These are phyloP conservation scores for Rhinopomastus cyanomelas DNA, from an alignment of 2,113 vertebrate genomes.

Conservation along the genomic window DNA sequence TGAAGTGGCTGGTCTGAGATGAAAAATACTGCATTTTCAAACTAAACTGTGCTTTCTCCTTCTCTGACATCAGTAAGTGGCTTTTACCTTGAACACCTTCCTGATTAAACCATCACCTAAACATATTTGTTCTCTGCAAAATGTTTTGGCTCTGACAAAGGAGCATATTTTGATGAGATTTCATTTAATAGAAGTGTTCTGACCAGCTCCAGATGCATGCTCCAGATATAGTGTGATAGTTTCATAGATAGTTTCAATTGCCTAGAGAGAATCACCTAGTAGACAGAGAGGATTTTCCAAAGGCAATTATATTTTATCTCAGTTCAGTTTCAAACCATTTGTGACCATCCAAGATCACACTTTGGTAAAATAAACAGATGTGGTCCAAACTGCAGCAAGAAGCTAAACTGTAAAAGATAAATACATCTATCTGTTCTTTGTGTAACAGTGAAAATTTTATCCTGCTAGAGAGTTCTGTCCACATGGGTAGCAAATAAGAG, in stretches of 20 bases:
- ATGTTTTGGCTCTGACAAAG: not conserved
- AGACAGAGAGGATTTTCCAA: constrained; percentile 15
- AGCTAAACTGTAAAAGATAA: not conserved
- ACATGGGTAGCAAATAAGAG: constrained; percentile 22
- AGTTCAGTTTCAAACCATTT: constrained; percentile 24
- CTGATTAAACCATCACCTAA: not conserved
- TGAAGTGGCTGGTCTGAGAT: not conserved
- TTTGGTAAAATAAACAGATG: constrained; percentile 32
- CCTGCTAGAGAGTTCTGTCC: constrained; percentile 10
- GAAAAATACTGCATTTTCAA: constrained; percentile 24
- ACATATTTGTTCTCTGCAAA: not conserved
- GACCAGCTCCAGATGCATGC: constrained; percentile 16
- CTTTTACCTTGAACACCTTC: not conserved
- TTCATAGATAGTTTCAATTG: not conserved
- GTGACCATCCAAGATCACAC: not conserved
- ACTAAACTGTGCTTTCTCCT: not conserved
- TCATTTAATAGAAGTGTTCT: constrained; percentile 4
- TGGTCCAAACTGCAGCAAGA: constrained; percentile 3
- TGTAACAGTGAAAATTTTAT: not conserved
- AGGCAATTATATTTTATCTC: constrained; percentile 55
- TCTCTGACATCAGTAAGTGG: not conserved
- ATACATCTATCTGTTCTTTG: constrained; percentile 16
- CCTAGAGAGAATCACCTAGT: constrained; percentile 11
- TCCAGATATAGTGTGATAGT: not conserved
- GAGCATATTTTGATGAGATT: not conserved